Base-by-base conservation (phyloP, 2,113 vertebrate genomes). In the Plestiodon gilberti region DNA sequence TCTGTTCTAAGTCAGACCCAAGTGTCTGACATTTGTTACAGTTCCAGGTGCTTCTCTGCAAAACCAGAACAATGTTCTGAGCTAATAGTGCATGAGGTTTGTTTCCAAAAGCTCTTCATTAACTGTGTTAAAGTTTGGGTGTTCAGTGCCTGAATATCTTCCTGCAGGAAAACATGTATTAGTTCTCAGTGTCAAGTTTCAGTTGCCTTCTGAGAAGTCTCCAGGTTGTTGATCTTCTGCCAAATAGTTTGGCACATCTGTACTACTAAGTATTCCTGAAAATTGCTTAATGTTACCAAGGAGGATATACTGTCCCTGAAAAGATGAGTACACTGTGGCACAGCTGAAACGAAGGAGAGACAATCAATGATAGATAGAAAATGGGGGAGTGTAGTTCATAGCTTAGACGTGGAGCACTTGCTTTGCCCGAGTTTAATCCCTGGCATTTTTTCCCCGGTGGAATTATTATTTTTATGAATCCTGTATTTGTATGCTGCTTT, bases 261-360 rank as follows among this genome's bases (percentile, higher is more conserved):
- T 73, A 4, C 25, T 65, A 30, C 79, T 48, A 84, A 79, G 87
- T 71, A 52, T 83, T 69, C 38, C n/a, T 65, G 25, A 57, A 73
- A 88, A 86, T 13, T 83, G 81, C 78, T 33, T 89, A 33, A 92
- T 52, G 43, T 85, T 61, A 89, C 33, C 79, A 78, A 90, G 75
- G 18, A 83, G 71, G 14, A 87, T 79, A 62, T 83, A 64, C 17
- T 17, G 6, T 70, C 40, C 23, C 35, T 85, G 65, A 62, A 33
- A 40, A 86, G 38, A 80, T 2, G 13, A 35, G 38, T 22, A 30
- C 38, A 80, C 22, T 4, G 18, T 33, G 57, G 84, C 38, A 86
- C 2, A 35, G 8, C 14, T 4, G 4, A 70, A 70, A 62, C 48
- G 62, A 38, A 35, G 80, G 0, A 43, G 5, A 61, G 35, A 38